Evolutionary conservation across 1,140 invertebrate species (phyloP).

Genomic region (Tetranychus cinnabarinus): DNA sequence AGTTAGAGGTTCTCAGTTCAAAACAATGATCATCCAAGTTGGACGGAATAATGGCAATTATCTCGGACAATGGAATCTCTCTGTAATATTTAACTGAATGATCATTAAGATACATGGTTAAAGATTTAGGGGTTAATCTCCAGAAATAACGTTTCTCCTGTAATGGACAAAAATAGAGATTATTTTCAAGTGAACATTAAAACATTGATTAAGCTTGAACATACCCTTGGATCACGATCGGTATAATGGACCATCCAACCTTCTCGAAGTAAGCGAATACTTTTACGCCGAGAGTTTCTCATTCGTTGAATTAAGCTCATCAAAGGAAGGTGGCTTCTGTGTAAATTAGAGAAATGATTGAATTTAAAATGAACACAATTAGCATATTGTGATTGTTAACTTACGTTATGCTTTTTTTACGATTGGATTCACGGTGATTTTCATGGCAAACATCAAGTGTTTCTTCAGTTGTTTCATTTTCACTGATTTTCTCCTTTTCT

Average conservation of each 20-base stretch:
- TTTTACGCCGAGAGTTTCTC: constrained; percentile 73
- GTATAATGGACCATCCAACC: constrained; percentile 93
- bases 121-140: constrained; percentile 81
- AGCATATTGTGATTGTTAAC: not conserved
- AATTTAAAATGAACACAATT: not conserved
- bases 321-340: constrained; percentile 81
- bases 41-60: constrained; percentile 47
- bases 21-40: constrained; percentile 42
- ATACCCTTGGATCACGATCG: constrained; percentile 53
- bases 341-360: not conserved
- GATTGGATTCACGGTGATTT: no score
- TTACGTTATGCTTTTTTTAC: constrained; percentile 1
- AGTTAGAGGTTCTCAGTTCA: constrained; percentile 55
- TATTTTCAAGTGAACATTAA: not conserved
- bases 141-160: constrained; percentile 77
- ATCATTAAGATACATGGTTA: constrained; percentile 54
- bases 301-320: constrained; percentile 96
- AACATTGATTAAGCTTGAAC: constrained; percentile 9
- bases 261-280: constrained; percentile 75
- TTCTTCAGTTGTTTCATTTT: no score
- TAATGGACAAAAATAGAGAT: constrained; percentile 15
- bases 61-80: constrained; percentile 72
- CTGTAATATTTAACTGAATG: constrained; percentile 29
- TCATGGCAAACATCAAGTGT: no score
- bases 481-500: no score